phyloP scores from a whole-genome alignment of 1,140 invertebrate species.

The Micrasema minimum region DNA sequence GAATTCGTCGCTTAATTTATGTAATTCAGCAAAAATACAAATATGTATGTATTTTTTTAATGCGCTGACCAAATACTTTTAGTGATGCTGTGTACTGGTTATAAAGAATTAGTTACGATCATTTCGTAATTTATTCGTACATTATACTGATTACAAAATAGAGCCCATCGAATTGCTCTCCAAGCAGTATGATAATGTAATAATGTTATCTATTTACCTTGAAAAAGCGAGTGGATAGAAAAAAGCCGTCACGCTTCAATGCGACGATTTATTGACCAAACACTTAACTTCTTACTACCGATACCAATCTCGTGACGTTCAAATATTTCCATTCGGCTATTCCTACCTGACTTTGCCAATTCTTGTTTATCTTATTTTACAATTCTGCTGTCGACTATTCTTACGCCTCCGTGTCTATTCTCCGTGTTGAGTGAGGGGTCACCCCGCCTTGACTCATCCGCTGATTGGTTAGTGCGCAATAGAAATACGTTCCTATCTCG shows the following conservation, averaged over 20 bases:
- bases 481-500: too few relatives aligned
- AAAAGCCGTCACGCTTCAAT: conserved; percentile 9
- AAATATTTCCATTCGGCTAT: conserved; percentile 10
- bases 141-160: conserved; percentile 1
- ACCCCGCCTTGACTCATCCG: neutral
- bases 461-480: neutral
- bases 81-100: too few relatives aligned
- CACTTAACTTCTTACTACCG: conserved; percentile 8
- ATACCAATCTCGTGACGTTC: conserved; percentile 10
- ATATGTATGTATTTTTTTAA: too few relatives aligned
- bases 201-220: conserved; percentile 12
- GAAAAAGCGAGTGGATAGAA: neutral
- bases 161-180: neutral
- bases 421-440: neutral
- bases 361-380: too few relatives aligned
- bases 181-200: neutral
- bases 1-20: too few relatives aligned
- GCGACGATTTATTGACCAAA: conserved; percentile 22
- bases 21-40: too few relatives aligned
- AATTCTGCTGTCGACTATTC: too few relatives aligned
- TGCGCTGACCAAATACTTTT: too few relatives aligned
- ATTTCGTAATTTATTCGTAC: too few relatives aligned
- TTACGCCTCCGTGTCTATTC: too few relatives aligned
- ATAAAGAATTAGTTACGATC: too few relatives aligned
- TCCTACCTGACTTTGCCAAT: neutral